A percentile compares a stretch with the other conserved stretches of the same genome.
These are phyloP conservation scores for Porites lobata DNA, from an alignment of 92 coral and sea anemone genomes.

Conservation along the genomic window DNA sequence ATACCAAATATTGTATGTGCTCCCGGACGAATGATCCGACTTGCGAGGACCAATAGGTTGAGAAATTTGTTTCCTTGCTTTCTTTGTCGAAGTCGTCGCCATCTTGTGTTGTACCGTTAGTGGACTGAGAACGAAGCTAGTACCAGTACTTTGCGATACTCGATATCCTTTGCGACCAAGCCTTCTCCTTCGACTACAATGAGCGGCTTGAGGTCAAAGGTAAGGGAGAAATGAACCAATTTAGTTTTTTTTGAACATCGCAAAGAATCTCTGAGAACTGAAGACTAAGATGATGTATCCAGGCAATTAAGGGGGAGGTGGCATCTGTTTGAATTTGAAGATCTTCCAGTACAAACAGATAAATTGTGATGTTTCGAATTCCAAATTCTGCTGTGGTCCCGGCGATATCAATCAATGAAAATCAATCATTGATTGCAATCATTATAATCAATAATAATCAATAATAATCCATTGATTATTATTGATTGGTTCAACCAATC, in stretches of 20 bases:
- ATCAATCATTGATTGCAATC: too few relatives aligned
- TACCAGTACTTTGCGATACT: conserved; percentile 3
- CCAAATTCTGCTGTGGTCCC: too few relatives aligned
- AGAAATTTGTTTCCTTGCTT: conserved; percentile 86
- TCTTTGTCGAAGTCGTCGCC: conserved; percentile 26
- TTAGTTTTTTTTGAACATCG: not conserved
- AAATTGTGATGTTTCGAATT: too few relatives aligned
- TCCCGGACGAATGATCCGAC: conserved; percentile 57
- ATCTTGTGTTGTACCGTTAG: conserved; percentile 18
- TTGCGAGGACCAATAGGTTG: conserved; percentile 86
- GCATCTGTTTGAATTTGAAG: too few relatives aligned
- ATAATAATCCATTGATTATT: too few relatives aligned
- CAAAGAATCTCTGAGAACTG: not conserved
- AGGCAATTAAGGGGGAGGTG: too few relatives aligned
- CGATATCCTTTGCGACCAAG: conserved; percentile 4
- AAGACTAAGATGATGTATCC: too few relatives aligned
- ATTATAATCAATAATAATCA: too few relatives aligned
- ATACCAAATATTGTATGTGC: conserved; percentile 91
- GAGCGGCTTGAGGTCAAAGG: conserved; percentile 84
- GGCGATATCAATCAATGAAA: too few relatives aligned
- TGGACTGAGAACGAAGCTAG: conserved; percentile 27
- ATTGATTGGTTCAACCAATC: too few relatives aligned
- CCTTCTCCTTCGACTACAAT: not conserved
- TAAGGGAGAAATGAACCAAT: conserved; percentile 5
- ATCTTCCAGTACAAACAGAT: too few relatives aligned